Evolutionary conservation across 2,888 invertebrate species (phyloP).

Genomic region (Calameuta idolon): DNA sequence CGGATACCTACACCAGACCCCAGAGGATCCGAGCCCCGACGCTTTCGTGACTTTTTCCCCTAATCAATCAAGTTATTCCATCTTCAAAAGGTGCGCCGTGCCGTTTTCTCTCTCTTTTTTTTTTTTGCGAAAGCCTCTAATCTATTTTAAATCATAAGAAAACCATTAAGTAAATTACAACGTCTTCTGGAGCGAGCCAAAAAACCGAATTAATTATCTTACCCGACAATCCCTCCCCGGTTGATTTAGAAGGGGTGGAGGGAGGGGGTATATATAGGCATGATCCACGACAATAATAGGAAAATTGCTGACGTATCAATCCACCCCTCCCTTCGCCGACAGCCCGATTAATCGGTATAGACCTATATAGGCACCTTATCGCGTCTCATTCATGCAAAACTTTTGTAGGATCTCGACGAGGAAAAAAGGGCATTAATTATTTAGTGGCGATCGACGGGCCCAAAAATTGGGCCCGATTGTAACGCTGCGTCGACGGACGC

Average conservation of each 20-base stretch:
- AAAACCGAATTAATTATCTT: slow-evolving; percentile 20
- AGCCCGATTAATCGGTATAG: neutral
- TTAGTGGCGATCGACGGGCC: neutral
- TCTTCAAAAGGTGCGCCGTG: slow-evolving; percentile 33
- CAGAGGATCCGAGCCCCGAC: slow-evolving; percentile 4
- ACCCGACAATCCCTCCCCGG: neutral
- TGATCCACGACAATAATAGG: neutral
- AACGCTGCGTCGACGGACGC: neutral
- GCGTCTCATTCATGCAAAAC: neutral
- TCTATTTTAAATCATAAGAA: slow-evolving; percentile 38
- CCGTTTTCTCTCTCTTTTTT: slow-evolving; percentile 11
- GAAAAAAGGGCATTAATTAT: neutral
- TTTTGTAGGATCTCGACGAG: neutral
- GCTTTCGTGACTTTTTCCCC: slow-evolving; percentile 20
- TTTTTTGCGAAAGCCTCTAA: slow-evolving; percentile 29
- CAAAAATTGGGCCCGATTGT: neutral
- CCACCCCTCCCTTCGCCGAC: neutral
- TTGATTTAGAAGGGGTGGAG: neutral
- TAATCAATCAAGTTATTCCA: slow-evolving; percentile 50
- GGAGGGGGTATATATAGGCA: neutral
- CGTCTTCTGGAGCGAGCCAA: slow-evolving; percentile 9
- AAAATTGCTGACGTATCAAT: neutral
- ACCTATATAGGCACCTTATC: neutral
- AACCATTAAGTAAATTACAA: slow-evolving; percentile 39
- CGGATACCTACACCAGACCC: neutral